These are phyloP conservation scores for Harpagifer antarcticus DNA, from an alignment of 2,797 vertebrate species.

Conservation along the genomic window DNA sequence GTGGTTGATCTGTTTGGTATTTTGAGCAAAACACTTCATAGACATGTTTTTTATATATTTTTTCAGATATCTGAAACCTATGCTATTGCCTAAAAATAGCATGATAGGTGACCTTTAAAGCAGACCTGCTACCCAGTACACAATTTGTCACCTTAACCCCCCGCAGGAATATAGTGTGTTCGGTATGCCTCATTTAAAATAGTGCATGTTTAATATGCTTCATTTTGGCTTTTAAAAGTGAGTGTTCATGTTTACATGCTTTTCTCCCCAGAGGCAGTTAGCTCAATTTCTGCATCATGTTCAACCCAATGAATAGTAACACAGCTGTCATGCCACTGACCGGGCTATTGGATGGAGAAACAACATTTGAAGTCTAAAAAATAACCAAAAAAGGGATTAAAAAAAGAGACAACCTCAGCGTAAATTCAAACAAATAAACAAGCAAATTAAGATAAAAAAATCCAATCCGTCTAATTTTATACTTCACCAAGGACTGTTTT, in stretches of 20 bases:
- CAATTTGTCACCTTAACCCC: constrained; percentile 29
- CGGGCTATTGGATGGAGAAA: not conserved
- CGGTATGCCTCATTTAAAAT: constrained; percentile 42
- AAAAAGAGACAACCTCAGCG: not conserved
- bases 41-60: too few relatives aligned
- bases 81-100: too few relatives aligned
- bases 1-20: too few relatives aligned
- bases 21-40: too few relatives aligned
- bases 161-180: constrained; percentile 23
- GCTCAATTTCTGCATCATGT: constrained; percentile 45
- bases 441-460: not conserved
- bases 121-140: not conserved
- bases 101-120: constrained; percentile 1
- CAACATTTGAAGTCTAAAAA: not conserved
- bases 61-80: too few relatives aligned
- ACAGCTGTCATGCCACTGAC: constrained; percentile 23
- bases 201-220: constrained; percentile 34
- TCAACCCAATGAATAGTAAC: constrained; percentile 40
- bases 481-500: not conserved
- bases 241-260: constrained; percentile 32
- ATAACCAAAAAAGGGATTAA: not conserved
- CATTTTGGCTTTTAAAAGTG: constrained; percentile 33
- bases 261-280: constrained; percentile 27
- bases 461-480: not conserved
- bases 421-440: not conserved